Percentiles rank a stretch among this genome's conserved stretches.
Evolutionary conservation across 2,888 invertebrate genomes (phyloP).

Genomic region (Drosophila demipolita): DNA sequence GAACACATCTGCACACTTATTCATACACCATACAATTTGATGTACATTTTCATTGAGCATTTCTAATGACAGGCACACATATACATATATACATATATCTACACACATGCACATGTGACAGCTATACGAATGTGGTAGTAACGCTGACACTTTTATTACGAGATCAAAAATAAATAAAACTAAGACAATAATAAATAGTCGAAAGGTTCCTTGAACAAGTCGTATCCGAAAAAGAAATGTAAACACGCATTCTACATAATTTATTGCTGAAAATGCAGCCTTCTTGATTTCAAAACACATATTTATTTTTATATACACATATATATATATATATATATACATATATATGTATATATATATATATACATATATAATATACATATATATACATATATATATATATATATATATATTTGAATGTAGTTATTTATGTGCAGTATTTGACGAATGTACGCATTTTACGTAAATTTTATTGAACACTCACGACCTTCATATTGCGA

Average conservation of each 20-base stretch:
- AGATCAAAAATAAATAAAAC: conserved; percentile 5
- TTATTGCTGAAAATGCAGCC: conserved; percentile 22
- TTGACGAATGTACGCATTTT: not conserved
- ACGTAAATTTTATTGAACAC: not conserved
- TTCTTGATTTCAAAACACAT: conserved; percentile 4
- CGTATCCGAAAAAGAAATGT: conserved; percentile 23
- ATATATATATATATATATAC: not conserved
- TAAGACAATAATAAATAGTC: conserved; percentile 5
- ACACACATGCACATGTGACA: not conserved
- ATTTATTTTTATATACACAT: conserved; percentile 1
- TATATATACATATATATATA: conserved; percentile 1
- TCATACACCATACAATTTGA: not conserved
- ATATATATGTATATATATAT: conserved; percentile 6
- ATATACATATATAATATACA: not conserved
- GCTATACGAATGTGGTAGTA: conserved; percentile 3
- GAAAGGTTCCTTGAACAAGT: not conserved
- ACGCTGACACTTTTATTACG: conserved; percentile 7
- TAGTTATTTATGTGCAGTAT: not conserved
- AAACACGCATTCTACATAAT: conserved; percentile 6
- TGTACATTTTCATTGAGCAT: not conserved
- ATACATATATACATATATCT: not conserved
- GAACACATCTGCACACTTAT: not conserved
- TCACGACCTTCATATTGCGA: not conserved
- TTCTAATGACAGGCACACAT: conserved; percentile 1
- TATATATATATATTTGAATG: conserved; percentile 3